Evolutionary conservation across 2,888 invertebrate species (phyloP).

Genomic region (Cancer borealis): DNA sequence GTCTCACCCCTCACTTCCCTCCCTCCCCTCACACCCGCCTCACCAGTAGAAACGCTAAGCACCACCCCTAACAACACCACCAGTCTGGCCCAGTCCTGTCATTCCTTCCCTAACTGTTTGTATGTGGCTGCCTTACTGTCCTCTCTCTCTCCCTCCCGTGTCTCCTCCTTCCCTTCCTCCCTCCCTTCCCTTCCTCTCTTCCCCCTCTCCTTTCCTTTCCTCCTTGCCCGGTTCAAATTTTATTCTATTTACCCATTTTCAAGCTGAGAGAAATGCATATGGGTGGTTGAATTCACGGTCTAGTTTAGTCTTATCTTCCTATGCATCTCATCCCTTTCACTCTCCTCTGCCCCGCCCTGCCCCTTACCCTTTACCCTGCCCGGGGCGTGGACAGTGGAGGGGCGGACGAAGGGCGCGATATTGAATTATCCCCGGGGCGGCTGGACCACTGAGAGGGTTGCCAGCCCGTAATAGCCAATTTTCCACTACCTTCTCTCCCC

Average conservation of each 20-base stretch:
- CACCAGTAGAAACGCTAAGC: neutral
- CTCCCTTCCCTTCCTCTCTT: neutral
- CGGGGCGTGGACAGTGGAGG: slow-evolving; percentile 50
- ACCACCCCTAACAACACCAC: neutral
- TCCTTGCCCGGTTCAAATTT: neutral
- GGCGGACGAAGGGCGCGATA: slow-evolving; percentile 57
- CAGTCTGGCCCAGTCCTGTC: neutral
- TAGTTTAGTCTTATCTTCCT: neutral
- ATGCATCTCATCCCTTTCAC: neutral
- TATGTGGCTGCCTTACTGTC: neutral
- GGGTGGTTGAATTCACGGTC: neutral
- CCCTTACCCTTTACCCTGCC: neutral
- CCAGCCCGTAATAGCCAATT: slow-evolving; percentile 71
- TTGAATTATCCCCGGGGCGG: slow-evolving; percentile 72
- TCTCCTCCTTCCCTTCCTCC: neutral
- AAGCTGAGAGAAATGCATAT: neutral
- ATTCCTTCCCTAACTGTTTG: neutral
- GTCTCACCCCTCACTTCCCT: neutral
- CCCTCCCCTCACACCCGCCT: neutral
- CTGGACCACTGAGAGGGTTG: slow-evolving; percentile 69
- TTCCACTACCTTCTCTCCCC: slow-evolving; percentile 69
- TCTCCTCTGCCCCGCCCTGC: neutral
- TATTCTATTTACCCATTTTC: neutral
- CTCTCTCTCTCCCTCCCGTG: no score
- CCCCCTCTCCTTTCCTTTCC: neutral